phyloP scores from a whole-genome alignment of 64 coral and sea anemone species.

The Dendronephthya gigantea region DNA sequence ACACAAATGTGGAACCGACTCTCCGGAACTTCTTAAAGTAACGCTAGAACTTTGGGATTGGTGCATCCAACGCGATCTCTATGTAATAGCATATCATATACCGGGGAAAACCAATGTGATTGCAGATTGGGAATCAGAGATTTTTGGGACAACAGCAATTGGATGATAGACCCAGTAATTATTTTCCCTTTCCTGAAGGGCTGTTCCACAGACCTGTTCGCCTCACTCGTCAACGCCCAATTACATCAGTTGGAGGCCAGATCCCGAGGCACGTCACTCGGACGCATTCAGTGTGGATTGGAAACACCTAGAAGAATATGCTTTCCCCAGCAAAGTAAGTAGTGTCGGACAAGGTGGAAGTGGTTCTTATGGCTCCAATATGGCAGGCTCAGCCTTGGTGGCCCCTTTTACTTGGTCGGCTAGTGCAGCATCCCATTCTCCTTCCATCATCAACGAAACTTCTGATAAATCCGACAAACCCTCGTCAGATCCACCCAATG shows the following conservation, averaged over 20 bases:
- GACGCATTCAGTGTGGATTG: background rate
- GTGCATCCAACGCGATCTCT: background rate
- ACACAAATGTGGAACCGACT: constrained; percentile 1
- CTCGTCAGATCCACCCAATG: background rate
- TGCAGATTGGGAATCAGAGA: constrained; percentile 2
- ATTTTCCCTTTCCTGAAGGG: background rate
- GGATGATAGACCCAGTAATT: too few species aligned
- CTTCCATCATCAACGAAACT: background rate
- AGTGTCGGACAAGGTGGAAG: background rate
- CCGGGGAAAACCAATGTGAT: constrained; percentile 8
- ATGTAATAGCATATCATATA: background rate
- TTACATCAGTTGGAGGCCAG: background rate
- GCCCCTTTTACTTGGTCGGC: background rate
- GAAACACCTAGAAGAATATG: background rate
- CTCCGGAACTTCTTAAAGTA: background rate
- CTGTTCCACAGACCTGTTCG: background rate
- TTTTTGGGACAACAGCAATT: background rate
- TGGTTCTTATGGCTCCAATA: background rate
- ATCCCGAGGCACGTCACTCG: background rate
- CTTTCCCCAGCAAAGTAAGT: constrained; percentile 43
- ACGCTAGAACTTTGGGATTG: constrained; percentile 7
- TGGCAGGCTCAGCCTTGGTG: constrained; percentile 10
- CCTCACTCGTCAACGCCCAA: background rate
- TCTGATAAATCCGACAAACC: background rate
- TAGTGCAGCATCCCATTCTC: background rate